Base-by-base conservation (phyloP, 2,113 vertebrate genomes). In the Engystomops pustulosus region DNA sequence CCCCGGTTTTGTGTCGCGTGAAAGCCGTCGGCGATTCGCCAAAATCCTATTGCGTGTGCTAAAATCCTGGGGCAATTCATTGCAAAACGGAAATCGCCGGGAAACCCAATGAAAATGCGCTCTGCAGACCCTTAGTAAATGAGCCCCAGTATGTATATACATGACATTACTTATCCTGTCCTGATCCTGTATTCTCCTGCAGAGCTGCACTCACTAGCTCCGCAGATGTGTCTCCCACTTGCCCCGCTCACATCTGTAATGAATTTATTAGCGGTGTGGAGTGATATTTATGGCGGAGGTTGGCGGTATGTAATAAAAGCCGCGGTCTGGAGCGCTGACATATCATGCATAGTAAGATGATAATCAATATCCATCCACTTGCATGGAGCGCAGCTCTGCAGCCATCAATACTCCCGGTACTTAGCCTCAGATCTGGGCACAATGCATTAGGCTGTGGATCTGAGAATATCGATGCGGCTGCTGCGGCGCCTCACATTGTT, bases 301-400 rank as follows among this genome's bases (percentile, higher is more conserved):
- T 49, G 44, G 4, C 47, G 15, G 15, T 11, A n/a, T 9, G 20
- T 53, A 53, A 53, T 53, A 53, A 53, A 20, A n/a, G 49, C 3
- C 18, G 20, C 49, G 20, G 49, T 17, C 49, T n/a, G 49, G 49
- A 53, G 4, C 12, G 41, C 9, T n/a, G 30, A 30, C 25, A 20
- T 53, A 55, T 32, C 18, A 55, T 32, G 47, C 18, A 30, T 30
- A 30, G 20, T 34, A 49, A 75, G 47, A 53, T 76, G 45, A 32
- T 34, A 32, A 77, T 77, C 74, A 36, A 77, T 77, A 55, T 18
- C 8, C 4, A n/a, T 18, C 74, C 74, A 55, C 74, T 36, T 55
- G n/a, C 74, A 77, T 53, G 18, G 36, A 32, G 30, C 1, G 72
- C 20, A 9, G 51, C 51, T 8, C 6, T 6, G 20, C 2, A n/a